Percentiles rank a stretch among this genome's conserved stretches.
Evolutionary conservation across 2,888 invertebrate species (phyloP).

Genomic region (Callinectes sapidus): DNA sequence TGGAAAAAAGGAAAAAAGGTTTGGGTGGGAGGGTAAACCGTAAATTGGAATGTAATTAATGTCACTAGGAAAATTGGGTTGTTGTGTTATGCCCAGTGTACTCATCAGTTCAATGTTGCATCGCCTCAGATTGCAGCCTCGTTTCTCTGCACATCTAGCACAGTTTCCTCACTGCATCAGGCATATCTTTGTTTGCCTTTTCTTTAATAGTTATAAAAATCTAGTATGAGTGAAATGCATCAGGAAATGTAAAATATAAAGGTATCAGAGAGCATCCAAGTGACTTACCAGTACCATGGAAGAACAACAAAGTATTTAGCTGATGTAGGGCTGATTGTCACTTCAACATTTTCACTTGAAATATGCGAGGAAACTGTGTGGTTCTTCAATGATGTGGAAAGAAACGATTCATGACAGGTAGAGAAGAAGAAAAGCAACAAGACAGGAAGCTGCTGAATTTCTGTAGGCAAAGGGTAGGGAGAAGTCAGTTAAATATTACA

Average conservation of each 20-base stretch:
- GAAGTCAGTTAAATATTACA: background rate
- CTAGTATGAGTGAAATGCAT: background rate
- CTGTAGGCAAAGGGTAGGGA: background rate
- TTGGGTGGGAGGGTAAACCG: background rate
- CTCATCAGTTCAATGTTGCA: background rate
- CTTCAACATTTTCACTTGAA: background rate
- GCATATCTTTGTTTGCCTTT: background rate
- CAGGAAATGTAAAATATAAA: background rate
- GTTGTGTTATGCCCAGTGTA: background rate
- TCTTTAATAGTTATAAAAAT: background rate
- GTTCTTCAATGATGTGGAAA: background rate
- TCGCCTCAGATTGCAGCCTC: background rate
- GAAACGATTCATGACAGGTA: background rate
- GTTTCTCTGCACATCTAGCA: background rate
- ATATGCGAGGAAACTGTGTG: background rate
- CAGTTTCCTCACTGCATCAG: background rate
- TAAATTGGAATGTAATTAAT: background rate
- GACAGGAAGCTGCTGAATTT: background rate
- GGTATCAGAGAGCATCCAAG: background rate
- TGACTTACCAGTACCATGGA: background rate
- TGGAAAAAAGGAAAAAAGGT: background rate
- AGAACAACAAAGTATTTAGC: background rate
- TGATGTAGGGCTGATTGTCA: background rate
- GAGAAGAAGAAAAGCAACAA: background rate
- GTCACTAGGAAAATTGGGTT: background rate